Evolutionary conservation across 2,113 vertebrate genomes (phyloP), one percentile per base, ranked within the genome.

Genomic region (Mohoua ochrocephala): DNA sequence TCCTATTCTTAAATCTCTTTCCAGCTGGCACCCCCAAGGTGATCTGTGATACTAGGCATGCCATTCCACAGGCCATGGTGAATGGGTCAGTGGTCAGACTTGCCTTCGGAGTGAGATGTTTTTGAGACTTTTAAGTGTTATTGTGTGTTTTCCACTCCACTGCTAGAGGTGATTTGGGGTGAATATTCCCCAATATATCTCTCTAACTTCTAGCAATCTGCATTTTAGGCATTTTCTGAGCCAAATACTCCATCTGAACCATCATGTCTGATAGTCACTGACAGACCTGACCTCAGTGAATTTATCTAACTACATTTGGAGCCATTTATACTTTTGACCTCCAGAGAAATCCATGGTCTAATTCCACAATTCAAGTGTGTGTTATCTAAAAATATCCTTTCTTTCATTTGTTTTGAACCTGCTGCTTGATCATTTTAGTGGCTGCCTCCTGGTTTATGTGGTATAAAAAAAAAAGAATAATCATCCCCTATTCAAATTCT

Each of bases 401-500:
- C 45, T 84, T 80, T 81, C 50, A 52, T 95, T 93, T 89, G 54
- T 86, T 93, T 92, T 95, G 87, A 92, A 95, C 69, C 68, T 91
- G 33, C 63, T 93, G 35, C n/a, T 92, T 93, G 79, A 86, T 95
- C 30, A 77, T 92, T 92, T 91, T 70, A 54, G 52, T 65, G 64
- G n/a, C 86, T 95, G 35, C 39, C 44, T 92, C 52, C 80, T 81
- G 41, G 54, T 89, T 87, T 73, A 15, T 80, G 39, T 71, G 60
- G 23, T 81, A 71, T 64, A 63, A 92, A 93, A 95, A 95, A 42
- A 59, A 95, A 81, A 41, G 71, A 95, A 63, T 86, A 81, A 91
- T 92, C 83, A 95, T 93, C 45, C 41, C 35, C 73, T 92, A 91
- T 93, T 97, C 89, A 92, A 89, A 81, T 68, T 95, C 60, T 60